Base-by-base conservation (phyloP, 1,140 invertebrate genomes). In the Drosophila carrolli region DNA sequence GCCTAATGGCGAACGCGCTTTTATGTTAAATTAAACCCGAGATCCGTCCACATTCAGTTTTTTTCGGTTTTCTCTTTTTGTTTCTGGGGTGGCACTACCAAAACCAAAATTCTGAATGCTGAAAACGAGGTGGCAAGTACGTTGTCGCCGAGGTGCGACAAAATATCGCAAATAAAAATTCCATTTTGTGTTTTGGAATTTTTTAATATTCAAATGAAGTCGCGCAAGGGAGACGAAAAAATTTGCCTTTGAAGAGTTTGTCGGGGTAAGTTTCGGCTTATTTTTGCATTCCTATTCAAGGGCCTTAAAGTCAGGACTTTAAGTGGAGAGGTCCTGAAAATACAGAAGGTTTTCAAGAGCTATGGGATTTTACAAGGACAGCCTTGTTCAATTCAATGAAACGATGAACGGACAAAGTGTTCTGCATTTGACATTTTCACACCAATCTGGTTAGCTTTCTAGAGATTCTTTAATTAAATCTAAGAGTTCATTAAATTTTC, bases 141-240 rank as follows among this genome's bases (percentile, higher is more conserved):
- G 86, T 90, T 90, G 86, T 90, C 78, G 86, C 79, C 74, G 81
- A 91, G 88, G 88, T 91, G 88, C 83, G 83, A 91, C 88, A 91
- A 91, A 91, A 88, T 91, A 89, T 89, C 85, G 73, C 84, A 89
- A 89, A 88, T 88, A 89, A 88, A 89, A 88, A 89, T 88, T 84
- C 84, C 84, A 72, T 83, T 88, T 88, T 88, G 82, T 88, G 84
- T 88, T 89, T 80, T 74, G 84, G 84, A 88, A 88, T 88, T 88
- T 88, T 88, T 88, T 88, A 88, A 88, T 88, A 88, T 88, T 88
- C 84, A 88, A 88, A 88, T 88, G 84, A 86, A 88, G 83, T 82
- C 61, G 65, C 66, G 51, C 53, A 23, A 37, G 41, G 53, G 38
- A 48, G 43, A 41, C 23, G 27, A 13, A 27, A 27, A 13, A 35